Base-by-base conservation (phyloP, 2,888 invertebrate genomes). In the Pegoplata infirma region DNA sequence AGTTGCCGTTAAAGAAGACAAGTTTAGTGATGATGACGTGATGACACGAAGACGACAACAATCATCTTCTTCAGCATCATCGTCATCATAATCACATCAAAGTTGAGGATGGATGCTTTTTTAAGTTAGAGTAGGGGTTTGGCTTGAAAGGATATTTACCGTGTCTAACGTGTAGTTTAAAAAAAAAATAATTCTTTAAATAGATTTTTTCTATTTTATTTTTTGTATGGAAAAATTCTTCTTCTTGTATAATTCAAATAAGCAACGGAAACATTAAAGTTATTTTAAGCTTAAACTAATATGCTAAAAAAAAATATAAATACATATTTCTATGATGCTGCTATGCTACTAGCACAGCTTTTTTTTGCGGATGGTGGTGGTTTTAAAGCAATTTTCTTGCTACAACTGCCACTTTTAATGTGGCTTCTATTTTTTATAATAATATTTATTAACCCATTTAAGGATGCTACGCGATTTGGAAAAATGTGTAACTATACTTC, bases 61-160 rank as follows among this genome's bases (percentile, higher is more conserved):
- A 68, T 68, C 36, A 40, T 40, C 36, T n/a, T n/a, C 36, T 40
- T 40, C n/a, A n/a, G 12, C 36, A n/a, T n/a, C 36, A 40, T 32
- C 32, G 10, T n/a, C n/a, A n/a, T 3, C 36, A 40, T 10, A 2
- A 40, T 4, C n/a, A 40, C n/a, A n/a, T n/a, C n/a, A n/a, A 2
- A 36, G 12, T 5, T 36, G n/a, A 32, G 10, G 10, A 40, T 40
- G 36, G 36, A n/a, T 12, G 36, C 25, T 25, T 25, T 32, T 8
- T 32, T 32, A 12, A 12, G 32, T 32, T 32, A 32, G 25, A 25
- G 32, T 23, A 44, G 56, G 55, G 51, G 59, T 66, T 59, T 40
- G 56, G 25, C 68, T 69, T 58, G n/a, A 68, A 49, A 77, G 77
- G 63, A 77, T 73, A 36, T 72, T 63, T 44, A 61, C 44, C 67